Evolutionary conservation across 1,140 invertebrate species (phyloP), one percentile per base, ranked within the genome.

Genomic region (Bombus balteatus): DNA sequence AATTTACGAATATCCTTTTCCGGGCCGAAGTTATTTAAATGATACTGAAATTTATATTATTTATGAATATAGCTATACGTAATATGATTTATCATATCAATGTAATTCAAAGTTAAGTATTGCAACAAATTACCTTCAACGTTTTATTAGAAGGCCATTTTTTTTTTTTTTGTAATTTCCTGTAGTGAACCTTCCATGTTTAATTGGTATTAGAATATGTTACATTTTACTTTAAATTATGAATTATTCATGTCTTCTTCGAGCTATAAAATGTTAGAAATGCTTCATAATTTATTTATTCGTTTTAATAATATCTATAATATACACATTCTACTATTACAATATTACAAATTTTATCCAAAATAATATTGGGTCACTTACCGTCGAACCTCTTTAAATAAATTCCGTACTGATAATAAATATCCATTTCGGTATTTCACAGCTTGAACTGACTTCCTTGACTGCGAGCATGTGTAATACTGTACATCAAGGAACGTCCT

Each of bases 21-120:
- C 12, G 13, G 22, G 3, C 28, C 15, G 3, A 62, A 37, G n/a
- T 6, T 32, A 25, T 34, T 43, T 10, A 43, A 78, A 43, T 70
- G 39, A 5, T n/a, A 66, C 76, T 79, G 66, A 43, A 84, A 84
- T 77, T 53, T 9, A n/a, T 65, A 28, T 34, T 37, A 10, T 25
- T 43, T 37, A 18, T 34, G 47, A 53, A 53, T 53, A 53, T 65
- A n/a, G 10, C 22, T 39, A 1, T 8, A 43, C 12, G 0, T 39
- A 71, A 25, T 28, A 39, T 28, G 25, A 71, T 18, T 72, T 28
- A 41, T 65, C 15, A 1, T 25, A 5, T 62, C n/a, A 15, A 18
- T n/a, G 10, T 34, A 37, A 47, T 68, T 79, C 2, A 70, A 70
- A n/a, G 13, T 65, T 65, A 15, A 8, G 5, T 28, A 13, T 41